These are phyloP conservation scores for Sarcophaga carnaria DNA, from an alignment of 2,888 invertebrate genomes.

Conservation along the genomic window DNA sequence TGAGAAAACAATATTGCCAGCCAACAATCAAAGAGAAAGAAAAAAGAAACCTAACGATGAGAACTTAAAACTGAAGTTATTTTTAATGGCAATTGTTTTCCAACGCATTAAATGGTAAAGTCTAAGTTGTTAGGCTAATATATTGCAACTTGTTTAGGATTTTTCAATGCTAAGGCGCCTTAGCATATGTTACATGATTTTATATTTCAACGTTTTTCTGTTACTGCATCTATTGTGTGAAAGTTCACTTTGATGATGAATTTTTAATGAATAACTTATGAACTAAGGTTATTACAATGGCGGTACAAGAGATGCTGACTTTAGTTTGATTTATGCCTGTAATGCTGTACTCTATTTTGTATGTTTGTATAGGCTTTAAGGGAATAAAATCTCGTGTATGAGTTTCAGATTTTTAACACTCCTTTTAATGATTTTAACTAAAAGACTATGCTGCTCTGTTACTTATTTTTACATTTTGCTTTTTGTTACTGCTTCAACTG, in stretches of 20 bases:
- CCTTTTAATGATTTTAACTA: too few relatives aligned
- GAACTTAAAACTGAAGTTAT: not conserved
- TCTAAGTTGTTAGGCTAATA: too few relatives aligned
- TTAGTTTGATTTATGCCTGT: conserved; percentile 5
- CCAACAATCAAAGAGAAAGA: not conserved
- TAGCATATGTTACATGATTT: too few relatives aligned
- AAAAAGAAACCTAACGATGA: not conserved
- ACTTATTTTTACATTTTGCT: too few relatives aligned
- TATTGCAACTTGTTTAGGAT: too few relatives aligned
- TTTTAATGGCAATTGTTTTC: conserved; percentile 52
- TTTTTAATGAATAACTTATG: conserved; percentile 63
- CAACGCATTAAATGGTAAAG: not conserved
- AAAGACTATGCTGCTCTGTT: too few relatives aligned
- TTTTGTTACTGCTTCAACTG: too few relatives aligned
- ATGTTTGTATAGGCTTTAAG: not conserved
- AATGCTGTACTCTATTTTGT: not conserved
- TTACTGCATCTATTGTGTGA: conserved; percentile 20
- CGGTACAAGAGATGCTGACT: not conserved
- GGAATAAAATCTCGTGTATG: conserved; percentile 26
- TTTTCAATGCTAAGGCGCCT: too few relatives aligned
- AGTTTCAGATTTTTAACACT: conserved; percentile 1
- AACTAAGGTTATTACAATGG: conserved; percentile 63
- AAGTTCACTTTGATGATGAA: conserved; percentile 67
- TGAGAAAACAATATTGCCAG: conserved; percentile 42
- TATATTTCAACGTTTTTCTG: not conserved